Base-by-base conservation (phyloP, 2,797 vertebrate genomes). In the Poecilia wingei region DNA sequence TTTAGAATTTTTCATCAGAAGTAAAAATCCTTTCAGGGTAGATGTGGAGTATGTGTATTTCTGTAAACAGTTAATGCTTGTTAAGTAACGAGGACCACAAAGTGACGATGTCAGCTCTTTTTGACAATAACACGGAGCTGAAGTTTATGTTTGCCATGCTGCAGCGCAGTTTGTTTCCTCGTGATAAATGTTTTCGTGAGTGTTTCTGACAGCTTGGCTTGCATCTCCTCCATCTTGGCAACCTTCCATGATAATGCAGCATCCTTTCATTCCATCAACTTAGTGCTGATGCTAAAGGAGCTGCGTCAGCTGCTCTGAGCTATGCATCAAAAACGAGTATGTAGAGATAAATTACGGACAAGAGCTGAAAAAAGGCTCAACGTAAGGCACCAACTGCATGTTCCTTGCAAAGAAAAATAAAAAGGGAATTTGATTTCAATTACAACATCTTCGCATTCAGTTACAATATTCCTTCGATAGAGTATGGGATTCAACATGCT, bases 291-390 rank as follows among this genome's bases (percentile, higher is more conserved):
- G 68, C 72, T 6, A 49, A 77, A 69, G 53, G 77, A 83, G 89
- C 88, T 86, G 86, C 78, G 83, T 93, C 91, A 92, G 91, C 92
- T 87, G 72, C 79, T 84, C 79, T 82, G 20, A 80, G 46, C 75
- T 76, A 6, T 83, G 77, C 81, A 82, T 84, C 91, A 82, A 85
- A 55, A 88, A 84, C 46, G 47, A 85, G 73, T 66, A 47, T 79
- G 74, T 82, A 86, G 66, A 79, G 79, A 70, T 89, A 66, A 79
- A 78, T 83, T 66, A 76, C 79, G 77, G 45, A 88, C 79, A 70
- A 72, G 53, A 83, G 20, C 25, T 71, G 59, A 47, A 78, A 47
- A 47, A 73, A n/a, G 51, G 74, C 36, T 18, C 25, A 47, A 53
- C 57, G 77, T 55, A 53, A 41, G 47, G 53, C 68, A 47, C 72